Base-by-base conservation (phyloP, 2,888 invertebrate genomes). In the Apamea sordens region DNA sequence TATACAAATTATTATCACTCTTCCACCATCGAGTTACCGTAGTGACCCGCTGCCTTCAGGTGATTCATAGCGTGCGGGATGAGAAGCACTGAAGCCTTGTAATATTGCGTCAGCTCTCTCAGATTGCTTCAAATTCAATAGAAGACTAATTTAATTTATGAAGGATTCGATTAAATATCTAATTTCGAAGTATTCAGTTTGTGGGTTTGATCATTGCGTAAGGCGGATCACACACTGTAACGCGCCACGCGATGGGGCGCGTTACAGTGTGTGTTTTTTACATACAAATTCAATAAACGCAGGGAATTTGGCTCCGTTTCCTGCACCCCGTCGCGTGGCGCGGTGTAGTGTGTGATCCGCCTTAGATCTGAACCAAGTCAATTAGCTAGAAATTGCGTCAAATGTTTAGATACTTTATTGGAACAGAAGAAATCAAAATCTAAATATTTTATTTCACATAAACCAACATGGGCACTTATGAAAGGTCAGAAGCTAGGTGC, bases 41-140 rank as follows among this genome's bases (percentile, higher is more conserved):
- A 72, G 56, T 64, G 63, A 56, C 68, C 15, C 13, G 13, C 41
- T 18, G 0, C 50, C 67, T 80, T 84, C 78, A 86, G 68, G 80
- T 87, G 72, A 80, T 71, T 80, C 82, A 76, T 68, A 73, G 21
- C 44, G 64, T 56, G 67, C 68, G 36, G 61, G 76, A 83, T 79
- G 65, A 80, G 68, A 65, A 71, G 70, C 70, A 70, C 41, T 44
- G 80, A 85, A 87, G 65, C 85, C 85, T 67, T 76, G 61, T 71
- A 76, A 73, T 80, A 84, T 67, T n/a, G 50, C 47, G 28, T 13
- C 47, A 65, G 44, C 56, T 73, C n/a, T 36, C 76, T 28, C 76
- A 75, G 77, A 77, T 86, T 84, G 77, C 71, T 72, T 86, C 68
- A 68, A 65, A 82, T 75, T 86, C 21, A 65, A n/a, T 71, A 28